phyloP scores from a whole-genome alignment of 2,113 vertebrate genomes.

The Takifugu bimaculatus region DNA sequence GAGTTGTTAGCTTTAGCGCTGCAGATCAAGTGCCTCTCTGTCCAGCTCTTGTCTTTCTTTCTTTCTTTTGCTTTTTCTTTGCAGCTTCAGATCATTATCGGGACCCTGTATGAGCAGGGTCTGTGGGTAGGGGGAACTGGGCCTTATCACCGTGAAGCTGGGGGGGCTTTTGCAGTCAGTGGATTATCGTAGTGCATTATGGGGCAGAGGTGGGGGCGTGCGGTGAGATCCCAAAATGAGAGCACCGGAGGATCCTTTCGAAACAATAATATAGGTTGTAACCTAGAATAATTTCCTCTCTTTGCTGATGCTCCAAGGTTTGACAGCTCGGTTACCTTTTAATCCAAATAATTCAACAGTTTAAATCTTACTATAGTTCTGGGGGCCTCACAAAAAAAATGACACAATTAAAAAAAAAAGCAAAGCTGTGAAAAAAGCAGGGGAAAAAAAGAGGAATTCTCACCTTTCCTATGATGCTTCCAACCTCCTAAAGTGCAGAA shows the following conservation, averaged over 20 bases:
- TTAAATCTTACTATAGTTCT: not conserved
- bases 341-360: not conserved
- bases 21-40: constrained; percentile 36
- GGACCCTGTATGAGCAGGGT: too few relatives aligned
- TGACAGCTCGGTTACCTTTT: too few relatives aligned
- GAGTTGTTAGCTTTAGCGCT: constrained; percentile 40
- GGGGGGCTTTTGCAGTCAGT: too few relatives aligned
- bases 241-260: not conserved
- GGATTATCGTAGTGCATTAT: not conserved
- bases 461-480: constrained; percentile 79
- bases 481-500: constrained; percentile 67
- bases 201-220: not conserved
- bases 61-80: not conserved
- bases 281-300: too few relatives aligned
- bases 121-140: too few relatives aligned
- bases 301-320: too few relatives aligned
- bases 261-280: not conserved
- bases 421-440: not conserved
- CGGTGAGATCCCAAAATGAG: too few relatives aligned
- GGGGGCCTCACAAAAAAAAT: too few relatives aligned
- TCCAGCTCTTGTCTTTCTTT: not conserved
- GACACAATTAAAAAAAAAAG: too few relatives aligned
- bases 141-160: not conserved
- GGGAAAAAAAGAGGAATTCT: constrained; percentile 26
- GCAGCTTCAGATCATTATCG: constrained; percentile 7